phyloP scores from a whole-genome alignment of 64 coral and sea anemone species.

The Acropora tenuis region DNA sequence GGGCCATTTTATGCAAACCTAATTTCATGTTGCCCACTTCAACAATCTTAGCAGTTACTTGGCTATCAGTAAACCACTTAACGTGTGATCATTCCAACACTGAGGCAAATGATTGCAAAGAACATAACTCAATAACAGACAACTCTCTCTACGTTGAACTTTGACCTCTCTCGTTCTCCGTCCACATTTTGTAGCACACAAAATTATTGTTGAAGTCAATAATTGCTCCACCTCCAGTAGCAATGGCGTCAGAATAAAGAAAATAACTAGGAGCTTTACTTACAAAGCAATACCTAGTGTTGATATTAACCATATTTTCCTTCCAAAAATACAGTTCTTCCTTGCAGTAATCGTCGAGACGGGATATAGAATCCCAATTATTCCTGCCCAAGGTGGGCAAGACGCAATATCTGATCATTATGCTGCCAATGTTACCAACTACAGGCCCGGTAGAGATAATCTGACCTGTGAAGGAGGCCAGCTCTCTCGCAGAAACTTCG shows the following conservation, averaged over 20 bases:
- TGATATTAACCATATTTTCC: not conserved
- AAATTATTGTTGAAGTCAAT: conserved; percentile 19
- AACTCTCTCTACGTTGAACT: conserved; percentile 41
- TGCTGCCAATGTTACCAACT: conserved; percentile 37
- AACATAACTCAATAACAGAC: not conserved
- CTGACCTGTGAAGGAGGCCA: conserved; percentile 47
- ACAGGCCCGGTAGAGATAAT: conserved; percentile 47
- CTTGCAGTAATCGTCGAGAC: conserved; percentile 16
- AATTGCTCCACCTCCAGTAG: conserved; percentile 31
- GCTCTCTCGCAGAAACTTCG: not conserved
- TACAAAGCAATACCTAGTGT: not conserved
- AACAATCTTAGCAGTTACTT: too few species aligned
- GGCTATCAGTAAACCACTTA: too few species aligned
- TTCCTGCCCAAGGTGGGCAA: conserved; percentile 10
- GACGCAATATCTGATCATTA: conserved; percentile 49
- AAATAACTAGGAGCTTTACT: conserved; percentile 9
- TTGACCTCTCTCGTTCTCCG: not conserved
- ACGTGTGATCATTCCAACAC: too few species aligned
- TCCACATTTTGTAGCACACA: conserved; percentile 43
- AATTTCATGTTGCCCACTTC: too few species aligned
- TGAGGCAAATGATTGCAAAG: not conserved
- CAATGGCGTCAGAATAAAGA: conserved; percentile 49
- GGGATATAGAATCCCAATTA: not conserved
- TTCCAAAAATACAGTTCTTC: conserved; percentile 53
- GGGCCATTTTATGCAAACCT: too few species aligned